Percentiles rank a stretch among this genome's conserved stretches.
Conservation (phyloP, 2,113 vertebrate genomes). For the Gopherus evgoodei region DNA sequence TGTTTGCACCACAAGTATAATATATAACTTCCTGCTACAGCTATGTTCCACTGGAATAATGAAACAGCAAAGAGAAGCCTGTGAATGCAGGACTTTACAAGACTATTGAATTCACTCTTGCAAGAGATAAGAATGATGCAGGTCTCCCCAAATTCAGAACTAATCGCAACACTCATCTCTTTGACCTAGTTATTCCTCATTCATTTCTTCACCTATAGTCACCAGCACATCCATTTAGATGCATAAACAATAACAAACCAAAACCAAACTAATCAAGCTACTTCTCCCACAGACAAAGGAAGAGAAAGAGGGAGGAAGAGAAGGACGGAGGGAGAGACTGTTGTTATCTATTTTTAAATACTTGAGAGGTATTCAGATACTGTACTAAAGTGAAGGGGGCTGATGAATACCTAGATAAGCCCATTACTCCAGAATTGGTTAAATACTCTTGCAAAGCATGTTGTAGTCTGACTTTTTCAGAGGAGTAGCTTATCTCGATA, state of each 20-base stretch:
- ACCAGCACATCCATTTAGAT: constrained; percentile 59
- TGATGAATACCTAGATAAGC: neutral
- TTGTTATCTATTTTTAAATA: neutral
- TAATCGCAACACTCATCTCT: constrained; percentile 72
- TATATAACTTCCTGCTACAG: neutral
- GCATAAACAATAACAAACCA: constrained; percentile 25
- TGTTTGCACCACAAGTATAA: constrained; percentile 13
- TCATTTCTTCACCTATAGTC: constrained; percentile 65
- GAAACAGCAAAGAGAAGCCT: constrained; percentile 11
- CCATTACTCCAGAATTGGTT: neutral
- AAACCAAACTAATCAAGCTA: constrained; percentile 13
- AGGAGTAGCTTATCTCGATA: neutral
- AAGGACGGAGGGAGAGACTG: neutral
- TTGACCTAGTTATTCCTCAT: constrained; percentile 72
- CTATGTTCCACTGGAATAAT: constrained; percentile 37
- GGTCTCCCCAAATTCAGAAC: constrained; percentile 53
- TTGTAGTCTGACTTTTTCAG: neutral
- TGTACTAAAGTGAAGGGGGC: neutral
- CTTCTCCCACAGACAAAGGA: neutral
- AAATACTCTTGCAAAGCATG: neutral
- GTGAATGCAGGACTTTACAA: constrained; percentile 18
- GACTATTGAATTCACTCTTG: constrained; percentile 52
- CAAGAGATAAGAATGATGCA: constrained; percentile 53
- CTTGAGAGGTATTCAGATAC: neutral
- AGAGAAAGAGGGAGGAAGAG: neutral